Percentiles rank a stretch among this genome's conserved stretches.
Evolutionary conservation across 2,888 invertebrate genomes (phyloP).

Genomic region (Clusia tigrina): DNA sequence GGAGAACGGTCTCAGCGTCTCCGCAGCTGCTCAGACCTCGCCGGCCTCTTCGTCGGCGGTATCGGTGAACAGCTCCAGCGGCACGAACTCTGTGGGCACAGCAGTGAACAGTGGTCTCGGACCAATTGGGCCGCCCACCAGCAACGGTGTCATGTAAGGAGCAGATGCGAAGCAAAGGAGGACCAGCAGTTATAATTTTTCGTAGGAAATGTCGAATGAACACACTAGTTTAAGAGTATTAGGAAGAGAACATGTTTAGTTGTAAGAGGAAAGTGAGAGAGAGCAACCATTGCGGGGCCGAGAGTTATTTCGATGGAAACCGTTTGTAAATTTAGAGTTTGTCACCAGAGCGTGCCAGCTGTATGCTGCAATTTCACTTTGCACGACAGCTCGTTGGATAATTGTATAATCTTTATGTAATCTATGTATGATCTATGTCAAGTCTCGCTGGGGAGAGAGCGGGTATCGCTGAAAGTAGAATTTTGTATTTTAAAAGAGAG

Average conservation of each 20-base stretch:
- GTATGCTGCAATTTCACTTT: too few relatives aligned
- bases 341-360: too few relatives aligned
- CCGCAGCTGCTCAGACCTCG: constrained; percentile 47
- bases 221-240: not conserved
- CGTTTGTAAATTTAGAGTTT: too few relatives aligned
- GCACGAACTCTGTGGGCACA: constrained; percentile 32
- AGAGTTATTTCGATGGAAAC: too few relatives aligned
- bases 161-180: constrained; percentile 16
- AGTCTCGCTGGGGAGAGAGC: too few relatives aligned
- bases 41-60: constrained; percentile 50
- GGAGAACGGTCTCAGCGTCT: constrained; percentile 39
- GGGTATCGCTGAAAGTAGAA: too few relatives aligned
- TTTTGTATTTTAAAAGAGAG: too few relatives aligned
- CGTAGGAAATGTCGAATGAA: not conserved
- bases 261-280: too few relatives aligned
- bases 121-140: constrained; percentile 64
- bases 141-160: constrained; percentile 63
- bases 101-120: constrained; percentile 54
- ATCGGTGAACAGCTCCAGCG: constrained; percentile 35
- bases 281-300: too few relatives aligned
- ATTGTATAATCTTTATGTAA: too few relatives aligned
- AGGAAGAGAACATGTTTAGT: not conserved
- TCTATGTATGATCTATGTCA: too few relatives aligned
- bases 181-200: not conserved
- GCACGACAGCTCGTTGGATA: too few relatives aligned